Evolutionary conservation across 35 echinoderm and acorn worm species (phyloP), one percentile per base, ranked within the genome.

Genomic region (Holothuria glaberrima): DNA sequence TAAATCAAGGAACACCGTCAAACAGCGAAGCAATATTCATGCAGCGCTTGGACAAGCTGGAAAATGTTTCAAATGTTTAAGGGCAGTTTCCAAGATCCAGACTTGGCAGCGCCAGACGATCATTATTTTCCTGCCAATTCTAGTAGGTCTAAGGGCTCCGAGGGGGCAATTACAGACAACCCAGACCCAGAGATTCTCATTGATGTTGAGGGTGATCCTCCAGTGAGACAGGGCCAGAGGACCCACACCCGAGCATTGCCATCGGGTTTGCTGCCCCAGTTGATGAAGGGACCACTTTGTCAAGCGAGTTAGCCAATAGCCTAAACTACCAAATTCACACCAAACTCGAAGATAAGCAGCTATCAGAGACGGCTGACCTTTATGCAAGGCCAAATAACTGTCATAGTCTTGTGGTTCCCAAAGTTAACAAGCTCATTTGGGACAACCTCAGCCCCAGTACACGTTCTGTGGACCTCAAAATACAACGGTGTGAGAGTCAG

Each of bases 381-480:
- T 68, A 83, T 61, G n/a, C 76, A 35, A 58, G 38, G 20, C 89
- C 89, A 35, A 34, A 22, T 1, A 91, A 91, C 61, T 26, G 48
- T 54, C 35, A 38, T 2, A 66, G 12, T 26, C 75, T 91, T 22
- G 33, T 83, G 14, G 89, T 91, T 17, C 89, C 89, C 44, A 91
- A 83, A 84, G 89, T 91, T 36, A 91, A 91, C 60, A 65, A 34
- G 19, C 59, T 87, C 3, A 35, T 92, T 28, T 92, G 90, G 90
- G 79, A 92, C 22, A 69, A 86, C 35, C 64, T 92, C 31, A 69
- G 17, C 38, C 68, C 59, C 29, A 71, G 58, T 48, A 33, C 54
- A 14, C n/a, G 65, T 26, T 35, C 28, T 13, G 30, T 86, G 81
- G 90, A 92, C 64, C 17, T 87, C n/a, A 92, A 86, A 59, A 54